Percentiles rank a stretch among this genome's conserved stretches.
These are phyloP conservation scores for Incurvaria masculella DNA, from an alignment of 2,888 invertebrate species.

Conservation along the genomic window DNA sequence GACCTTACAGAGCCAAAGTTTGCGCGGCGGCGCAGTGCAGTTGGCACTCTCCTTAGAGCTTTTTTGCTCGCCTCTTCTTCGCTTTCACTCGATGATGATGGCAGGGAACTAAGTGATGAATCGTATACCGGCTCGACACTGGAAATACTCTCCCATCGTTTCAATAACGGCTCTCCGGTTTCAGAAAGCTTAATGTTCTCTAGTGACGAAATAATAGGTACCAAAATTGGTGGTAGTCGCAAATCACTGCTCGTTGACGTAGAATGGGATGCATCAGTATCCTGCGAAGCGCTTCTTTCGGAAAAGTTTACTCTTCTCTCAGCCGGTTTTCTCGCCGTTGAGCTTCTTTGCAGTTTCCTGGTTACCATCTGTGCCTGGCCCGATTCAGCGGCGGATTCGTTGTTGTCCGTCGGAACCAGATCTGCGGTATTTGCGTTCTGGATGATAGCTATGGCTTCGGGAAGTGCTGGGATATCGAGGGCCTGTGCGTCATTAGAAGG, in stretches of 20 bases:
- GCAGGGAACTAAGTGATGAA: constrained; percentile 61
- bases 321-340: constrained; percentile 40
- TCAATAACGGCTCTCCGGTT: constrained; percentile 37
- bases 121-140: constrained; percentile 70
- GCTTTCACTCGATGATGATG: constrained; percentile 48
- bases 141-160: constrained; percentile 62
- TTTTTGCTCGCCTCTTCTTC: constrained; percentile 42
- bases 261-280: constrained; percentile 59
- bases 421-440: background rate
- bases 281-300: constrained; percentile 58
- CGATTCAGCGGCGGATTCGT: constrained; percentile 25
- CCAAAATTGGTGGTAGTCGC: constrained; percentile 67
- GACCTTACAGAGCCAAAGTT: constrained; percentile 42
- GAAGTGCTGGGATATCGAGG: background rate
- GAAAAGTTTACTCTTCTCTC: constrained; percentile 53
- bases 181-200: constrained; percentile 49
- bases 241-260: constrained; percentile 60
- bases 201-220: constrained; percentile 65
- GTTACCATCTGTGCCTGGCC: constrained; percentile 24
- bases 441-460: constrained; percentile 17
- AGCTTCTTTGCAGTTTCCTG: constrained; percentile 40
- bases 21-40: constrained; percentile 38
- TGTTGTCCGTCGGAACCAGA: constrained; percentile 28
- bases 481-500: constrained; percentile 2
- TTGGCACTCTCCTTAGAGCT: constrained; percentile 36